Percentiles rank a stretch among this genome's conserved stretches.
Conservation (phyloP, 1,140 invertebrate genomes). For the Scaptomyza pallida region DNA sequence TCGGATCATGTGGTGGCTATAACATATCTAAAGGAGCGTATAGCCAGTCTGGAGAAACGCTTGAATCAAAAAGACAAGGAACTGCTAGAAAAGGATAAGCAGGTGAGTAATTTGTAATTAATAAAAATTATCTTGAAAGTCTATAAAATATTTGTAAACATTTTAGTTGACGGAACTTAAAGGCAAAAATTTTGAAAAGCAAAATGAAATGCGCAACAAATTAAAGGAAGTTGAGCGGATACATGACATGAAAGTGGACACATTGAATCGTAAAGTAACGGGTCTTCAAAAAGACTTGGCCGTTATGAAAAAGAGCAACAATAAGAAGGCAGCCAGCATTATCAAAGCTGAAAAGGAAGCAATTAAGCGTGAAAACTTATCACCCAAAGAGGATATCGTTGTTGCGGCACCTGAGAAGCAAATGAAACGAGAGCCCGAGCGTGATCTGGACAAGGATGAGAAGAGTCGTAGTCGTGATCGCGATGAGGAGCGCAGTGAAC, state of each 20-base stretch:
- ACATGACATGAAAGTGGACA: constrained; percentile 91
- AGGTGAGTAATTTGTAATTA: constrained; percentile 86
- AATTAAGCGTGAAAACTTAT: constrained; percentile 83
- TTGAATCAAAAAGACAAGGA: constrained; percentile 93
- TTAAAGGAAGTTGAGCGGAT: constrained; percentile 92
- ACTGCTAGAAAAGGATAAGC: constrained; percentile 94
- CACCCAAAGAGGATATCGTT: constrained; percentile 73
- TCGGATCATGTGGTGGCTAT: constrained; percentile 97
- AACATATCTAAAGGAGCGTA: constrained; percentile 96
- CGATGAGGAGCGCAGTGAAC: constrained; percentile 67
- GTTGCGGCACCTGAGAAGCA: constrained; percentile 46
- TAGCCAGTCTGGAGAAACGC: constrained; percentile 96
- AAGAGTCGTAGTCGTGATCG: constrained; percentile 72
- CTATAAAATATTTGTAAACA: not conserved
- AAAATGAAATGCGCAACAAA: constrained; percentile 93
- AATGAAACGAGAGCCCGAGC: constrained; percentile 48
- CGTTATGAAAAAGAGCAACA: constrained; percentile 92
- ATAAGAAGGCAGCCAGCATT: constrained; percentile 79
- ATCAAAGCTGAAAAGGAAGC: constrained; percentile 78
- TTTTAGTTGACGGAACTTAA: constrained; percentile 95
- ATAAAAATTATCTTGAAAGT: not conserved
- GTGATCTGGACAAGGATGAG: constrained; percentile 69
- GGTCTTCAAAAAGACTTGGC: constrained; percentile 93
- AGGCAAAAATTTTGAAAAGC: constrained; percentile 94
- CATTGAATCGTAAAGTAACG: constrained; percentile 91